phyloP scores from a whole-genome alignment of 2,113 vertebrate species.

The Prietella phreatophila region DNA sequence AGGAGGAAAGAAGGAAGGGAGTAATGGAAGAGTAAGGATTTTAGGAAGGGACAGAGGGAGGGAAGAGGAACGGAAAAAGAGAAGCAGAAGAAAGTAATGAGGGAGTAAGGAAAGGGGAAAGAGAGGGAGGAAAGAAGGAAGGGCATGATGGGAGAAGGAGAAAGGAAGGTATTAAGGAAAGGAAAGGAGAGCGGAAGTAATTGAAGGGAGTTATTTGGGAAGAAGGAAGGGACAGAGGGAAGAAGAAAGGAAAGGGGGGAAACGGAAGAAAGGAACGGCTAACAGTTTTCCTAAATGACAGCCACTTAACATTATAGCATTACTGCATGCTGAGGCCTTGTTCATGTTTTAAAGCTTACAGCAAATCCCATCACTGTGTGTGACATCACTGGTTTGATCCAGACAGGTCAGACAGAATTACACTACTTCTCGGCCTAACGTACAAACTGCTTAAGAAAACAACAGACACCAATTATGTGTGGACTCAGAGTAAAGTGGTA shows the following conservation, averaged over 20 bases:
- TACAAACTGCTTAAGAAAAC: background rate
- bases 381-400: background rate
- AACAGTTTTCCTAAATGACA: background rate
- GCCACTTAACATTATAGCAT: background rate
- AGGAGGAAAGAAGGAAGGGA: background rate
- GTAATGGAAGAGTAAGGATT: background rate
- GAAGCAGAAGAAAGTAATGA: background rate
- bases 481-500: background rate
- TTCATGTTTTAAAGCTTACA: background rate
- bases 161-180: background rate
- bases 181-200: too few species aligned
- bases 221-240: rapidly evolving
- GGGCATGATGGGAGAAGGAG: too few species aligned
- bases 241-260: background rate
- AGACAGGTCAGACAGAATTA: background rate
- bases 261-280: background rate
- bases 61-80: background rate
- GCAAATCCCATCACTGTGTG: background rate
- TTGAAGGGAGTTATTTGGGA: too few species aligned
- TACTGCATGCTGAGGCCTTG: background rate
- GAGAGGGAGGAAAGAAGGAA: background rate
- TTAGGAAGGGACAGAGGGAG: background rate
- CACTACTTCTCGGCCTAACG: background rate
- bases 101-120: background rate
- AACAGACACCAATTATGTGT: background rate